phyloP scores from a whole-genome alignment of 2,888 invertebrate species.

The Masnerella sp. region DNA sequence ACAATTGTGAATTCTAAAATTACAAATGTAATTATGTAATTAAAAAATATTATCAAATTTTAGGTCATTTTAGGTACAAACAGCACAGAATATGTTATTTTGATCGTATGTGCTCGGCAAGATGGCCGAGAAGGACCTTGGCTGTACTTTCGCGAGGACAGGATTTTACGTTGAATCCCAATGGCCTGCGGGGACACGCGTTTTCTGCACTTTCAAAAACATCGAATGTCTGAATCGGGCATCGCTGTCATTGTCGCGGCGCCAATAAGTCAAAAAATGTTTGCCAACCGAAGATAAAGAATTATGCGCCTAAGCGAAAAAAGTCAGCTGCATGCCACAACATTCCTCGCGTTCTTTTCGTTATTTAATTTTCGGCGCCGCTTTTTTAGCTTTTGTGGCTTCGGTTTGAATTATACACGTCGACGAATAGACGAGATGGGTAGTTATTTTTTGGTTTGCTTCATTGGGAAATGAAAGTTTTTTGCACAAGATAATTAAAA shows the following conservation, averaged over 20 bases:
- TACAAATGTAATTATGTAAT: too few relatives aligned
- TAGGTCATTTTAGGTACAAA: background rate
- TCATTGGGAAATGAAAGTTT: too few relatives aligned
- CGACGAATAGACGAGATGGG: background rate
- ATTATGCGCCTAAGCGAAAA: slow-evolving; percentile 15
- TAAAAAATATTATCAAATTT: too few relatives aligned
- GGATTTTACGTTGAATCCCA: slow-evolving; percentile 71
- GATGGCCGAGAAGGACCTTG: slow-evolving; percentile 65
- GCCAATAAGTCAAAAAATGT: slow-evolving; percentile 47
- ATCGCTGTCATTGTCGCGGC: slow-evolving; percentile 48
- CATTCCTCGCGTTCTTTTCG: slow-evolving; percentile 22
- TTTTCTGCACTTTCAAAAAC: slow-evolving; percentile 62
- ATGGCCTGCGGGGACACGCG: slow-evolving; percentile 63
- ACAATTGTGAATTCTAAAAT: too few relatives aligned
- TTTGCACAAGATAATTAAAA: too few relatives aligned
- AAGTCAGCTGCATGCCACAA: background rate
- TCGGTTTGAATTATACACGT: background rate
- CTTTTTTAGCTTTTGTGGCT: background rate
- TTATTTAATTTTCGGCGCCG: slow-evolving; percentile 8
- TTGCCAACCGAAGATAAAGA: slow-evolving; percentile 17
- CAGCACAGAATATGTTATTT: slow-evolving; percentile 31
- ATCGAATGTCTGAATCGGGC: slow-evolving; percentile 47
- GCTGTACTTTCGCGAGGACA: slow-evolving; percentile 73
- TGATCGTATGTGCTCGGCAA: slow-evolving; percentile 36
- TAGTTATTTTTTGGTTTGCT: too few relatives aligned